These are phyloP conservation scores for Orestias chungarensis DNA, from an alignment of 2,797 vertebrate species.

Conservation along the genomic window DNA sequence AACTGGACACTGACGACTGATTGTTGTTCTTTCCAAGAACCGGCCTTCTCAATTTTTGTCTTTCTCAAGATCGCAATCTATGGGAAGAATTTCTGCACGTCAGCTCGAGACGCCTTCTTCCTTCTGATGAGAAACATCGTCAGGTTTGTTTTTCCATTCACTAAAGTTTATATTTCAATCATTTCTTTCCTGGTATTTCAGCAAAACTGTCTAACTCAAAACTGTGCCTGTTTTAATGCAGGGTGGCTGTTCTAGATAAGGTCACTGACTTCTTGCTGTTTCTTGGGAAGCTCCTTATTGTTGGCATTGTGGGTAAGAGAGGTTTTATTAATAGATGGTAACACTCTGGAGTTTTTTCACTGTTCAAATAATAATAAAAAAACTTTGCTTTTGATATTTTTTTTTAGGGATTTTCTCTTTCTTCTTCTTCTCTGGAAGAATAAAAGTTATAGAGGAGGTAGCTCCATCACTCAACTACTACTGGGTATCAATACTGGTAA, in stretches of 20 bases:
- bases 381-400: slow-evolving; percentile 1
- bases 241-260: slow-evolving; percentile 95
- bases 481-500: slow-evolving; percentile 96
- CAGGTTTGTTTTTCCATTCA: slow-evolving; percentile 78
- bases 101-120: slow-evolving; percentile 91
- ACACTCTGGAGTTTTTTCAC: neutral
- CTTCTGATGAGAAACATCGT: slow-evolving; percentile 96
- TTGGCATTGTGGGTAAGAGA: slow-evolving; percentile 92
- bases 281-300: slow-evolving; percentile 93
- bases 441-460: slow-evolving; percentile 84
- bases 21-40: neutral
- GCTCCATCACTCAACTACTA: slow-evolving; percentile 92
- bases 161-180: neutral
- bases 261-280: slow-evolving; percentile 97
- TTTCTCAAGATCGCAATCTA: slow-evolving; percentile 89
- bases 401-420: slow-evolving; percentile 90
- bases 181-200: neutral
- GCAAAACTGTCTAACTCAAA: slow-evolving; percentile 2
- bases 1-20: neutral
- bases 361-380: neutral
- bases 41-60: neutral
- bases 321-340: slow-evolving; percentile 25
- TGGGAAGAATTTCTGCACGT: slow-evolving; percentile 93
- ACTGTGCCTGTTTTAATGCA: slow-evolving; percentile 58
- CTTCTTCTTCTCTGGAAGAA: slow-evolving; percentile 94